phyloP scores from a whole-genome alignment of 2,113 vertebrate genomes.

The Podarcis muralis region DNA sequence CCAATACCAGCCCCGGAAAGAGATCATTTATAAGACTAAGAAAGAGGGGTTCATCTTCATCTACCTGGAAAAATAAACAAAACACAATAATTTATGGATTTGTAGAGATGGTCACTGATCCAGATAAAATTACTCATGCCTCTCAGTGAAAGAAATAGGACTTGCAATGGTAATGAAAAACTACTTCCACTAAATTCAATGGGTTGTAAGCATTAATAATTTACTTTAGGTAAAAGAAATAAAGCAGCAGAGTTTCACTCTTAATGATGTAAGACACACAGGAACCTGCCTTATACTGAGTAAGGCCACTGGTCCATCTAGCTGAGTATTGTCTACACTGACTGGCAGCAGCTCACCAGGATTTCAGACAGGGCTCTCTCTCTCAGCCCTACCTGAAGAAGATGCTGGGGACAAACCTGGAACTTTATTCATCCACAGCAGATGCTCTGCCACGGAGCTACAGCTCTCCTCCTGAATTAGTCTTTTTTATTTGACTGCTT shows the following conservation, averaged over 20 bases:
- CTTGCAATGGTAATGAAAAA: neutral
- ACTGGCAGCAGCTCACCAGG: no score
- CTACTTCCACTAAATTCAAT: neutral
- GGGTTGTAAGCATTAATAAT: neutral
- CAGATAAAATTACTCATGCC: neutral
- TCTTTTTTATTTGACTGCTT: neutral
- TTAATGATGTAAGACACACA: no score
- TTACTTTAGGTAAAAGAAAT: neutral
- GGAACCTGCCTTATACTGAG: no score
- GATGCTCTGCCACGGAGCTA: no score
- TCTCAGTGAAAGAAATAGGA: neutral
- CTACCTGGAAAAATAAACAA: slow-evolving; percentile 68
- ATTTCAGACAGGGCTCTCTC: no score
- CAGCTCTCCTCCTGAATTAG: neutral
- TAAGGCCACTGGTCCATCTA: no score
- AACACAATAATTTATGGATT: neutral
- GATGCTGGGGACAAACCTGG: no score
- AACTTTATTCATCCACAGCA: no score
- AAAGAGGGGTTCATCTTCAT: slow-evolving; percentile 83
- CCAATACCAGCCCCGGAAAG: slow-evolving; percentile 77
- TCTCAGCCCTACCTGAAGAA: no score
- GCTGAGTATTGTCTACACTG: no score
- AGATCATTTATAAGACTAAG: slow-evolving; percentile 82
- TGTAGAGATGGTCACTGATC: neutral
- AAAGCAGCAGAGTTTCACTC: neutral